Percentiles rank a stretch among this genome's conserved stretches.
Conservation (phyloP, 2,888 invertebrate species). For the Odontothrips loti region DNA sequence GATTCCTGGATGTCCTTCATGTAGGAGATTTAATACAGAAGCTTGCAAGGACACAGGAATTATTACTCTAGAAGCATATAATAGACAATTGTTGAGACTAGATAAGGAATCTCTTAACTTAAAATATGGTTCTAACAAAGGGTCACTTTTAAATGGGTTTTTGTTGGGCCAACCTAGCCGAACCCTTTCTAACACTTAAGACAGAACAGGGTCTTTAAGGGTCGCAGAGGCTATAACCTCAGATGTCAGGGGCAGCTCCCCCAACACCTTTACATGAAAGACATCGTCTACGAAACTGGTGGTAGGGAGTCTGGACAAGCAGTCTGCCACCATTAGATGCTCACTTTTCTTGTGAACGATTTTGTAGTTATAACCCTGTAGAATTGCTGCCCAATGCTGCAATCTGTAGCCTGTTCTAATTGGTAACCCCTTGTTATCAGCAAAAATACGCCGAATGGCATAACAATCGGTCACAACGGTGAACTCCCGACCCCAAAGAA, state of each 20-base stretch:
- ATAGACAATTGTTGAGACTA: conserved; percentile 36
- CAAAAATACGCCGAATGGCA: conserved; percentile 26
- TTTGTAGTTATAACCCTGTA: conserved; percentile 11
- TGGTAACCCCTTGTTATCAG: background rate
- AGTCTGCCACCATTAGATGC: background rate
- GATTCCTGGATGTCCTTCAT: conserved; percentile 38
- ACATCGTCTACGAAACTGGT: accelerated
- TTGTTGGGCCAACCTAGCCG: background rate
- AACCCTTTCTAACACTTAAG: background rate
- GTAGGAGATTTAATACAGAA: conserved; percentile 36
- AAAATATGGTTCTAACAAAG: conserved; percentile 29
- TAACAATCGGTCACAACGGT: conserved; percentile 28
- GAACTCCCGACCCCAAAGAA: conserved; percentile 28
- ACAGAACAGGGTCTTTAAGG: background rate
- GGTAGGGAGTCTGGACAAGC: background rate
- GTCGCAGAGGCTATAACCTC: background rate
- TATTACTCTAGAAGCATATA: conserved; percentile 36
- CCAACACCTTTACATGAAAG: background rate
- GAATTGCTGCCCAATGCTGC: conserved; percentile 14
- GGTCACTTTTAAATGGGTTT: background rate
- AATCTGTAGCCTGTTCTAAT: background rate
- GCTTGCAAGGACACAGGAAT: conserved; percentile 34
- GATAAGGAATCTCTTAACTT: conserved; percentile 35
- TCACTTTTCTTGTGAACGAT: background rate
- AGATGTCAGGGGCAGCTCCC: background rate